Evolutionary conservation across 2,888 invertebrate species (phyloP), one percentile per base, ranked within the genome.

Genomic region (Drosophila neotestacea): DNA sequence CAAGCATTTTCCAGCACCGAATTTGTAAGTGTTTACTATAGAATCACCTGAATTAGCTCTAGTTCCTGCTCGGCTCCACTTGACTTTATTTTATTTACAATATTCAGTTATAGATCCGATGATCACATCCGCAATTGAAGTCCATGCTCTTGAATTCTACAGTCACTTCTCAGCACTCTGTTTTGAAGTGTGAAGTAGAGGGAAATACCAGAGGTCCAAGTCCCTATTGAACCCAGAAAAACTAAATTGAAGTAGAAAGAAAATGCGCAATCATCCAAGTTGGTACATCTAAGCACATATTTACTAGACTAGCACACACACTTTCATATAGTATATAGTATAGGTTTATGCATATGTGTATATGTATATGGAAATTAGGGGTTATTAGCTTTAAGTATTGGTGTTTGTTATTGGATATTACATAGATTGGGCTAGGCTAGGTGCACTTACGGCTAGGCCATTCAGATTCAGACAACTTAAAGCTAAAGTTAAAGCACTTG

Each of bases 361-460:
- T 36, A 36, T 11, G 10, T 36, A 38, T 38, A 38, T 11, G n/a
- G 16, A 7, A 10, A 11, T 44, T n/a, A 27, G 11, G 44, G 44
- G 4, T 36, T 50, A 22, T 50, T 39, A 30, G 54, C 54, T 39
- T 52, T 13, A 2, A 27, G 36, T 39, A 72, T 66, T 48, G 54
- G 58, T 34, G 52, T 28, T 38, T 41, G 48, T 46, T 42, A 38
- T 50, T 32, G 47, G 11, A 11, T 22, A 46, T 42, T 65, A 46
- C 36, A 39, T 38, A 51, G 51, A 51, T 70, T 60, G 44, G 76
- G 44, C 55, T 75, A 58, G 52, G 42, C 38, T 54, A 41, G 42
- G 4, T 73, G 74, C 73, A 68, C 73, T 73, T 73, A 73, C 32
- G 70, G 42, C 71, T 69, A 54, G 50, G 61, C 62, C 71, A 62